These are phyloP conservation scores for Virgularia gustaviana DNA, from an alignment of 92 coral and sea anemone genomes.

Conservation along the genomic window DNA sequence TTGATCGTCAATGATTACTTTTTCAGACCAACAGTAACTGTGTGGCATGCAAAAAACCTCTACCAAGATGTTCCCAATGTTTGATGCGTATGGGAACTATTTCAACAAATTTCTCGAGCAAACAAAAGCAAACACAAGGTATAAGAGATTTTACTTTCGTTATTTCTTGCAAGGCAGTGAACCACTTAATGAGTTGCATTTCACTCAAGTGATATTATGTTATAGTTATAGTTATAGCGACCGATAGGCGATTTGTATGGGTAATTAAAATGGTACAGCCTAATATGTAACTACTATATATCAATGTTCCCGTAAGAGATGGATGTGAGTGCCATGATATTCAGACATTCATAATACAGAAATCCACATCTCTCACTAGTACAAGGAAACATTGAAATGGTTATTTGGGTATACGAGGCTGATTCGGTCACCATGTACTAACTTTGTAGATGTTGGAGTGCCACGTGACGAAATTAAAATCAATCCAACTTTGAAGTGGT, in stretches of 20 bases:
- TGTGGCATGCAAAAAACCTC: constrained; percentile 90
- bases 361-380: background rate
- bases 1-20: background rate
- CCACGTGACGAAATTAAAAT: constrained; percentile 32
- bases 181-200: too few relatives aligned
- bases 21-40: constrained; percentile 93
- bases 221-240: too few relatives aligned
- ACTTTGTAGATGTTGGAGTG: constrained; percentile 16
- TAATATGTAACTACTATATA: too few relatives aligned
- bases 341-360: background rate
- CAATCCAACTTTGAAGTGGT: constrained; percentile 89
- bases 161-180: too few relatives aligned
- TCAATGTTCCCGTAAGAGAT: too few relatives aligned
- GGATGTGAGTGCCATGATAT: too few relatives aligned
- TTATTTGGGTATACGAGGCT: background rate
- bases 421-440: background rate
- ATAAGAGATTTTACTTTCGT: too few relatives aligned
- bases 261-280: too few relatives aligned
- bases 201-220: too few relatives aligned
- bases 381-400: too few relatives aligned
- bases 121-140: too few relatives aligned
- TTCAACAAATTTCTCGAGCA: constrained; percentile 42
- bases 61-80: constrained; percentile 94
- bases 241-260: too few relatives aligned
- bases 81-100: constrained; percentile 97